Evolutionary conservation across 2,113 vertebrate genomes (phyloP).

Genomic region (Oryzias javanicus): DNA sequence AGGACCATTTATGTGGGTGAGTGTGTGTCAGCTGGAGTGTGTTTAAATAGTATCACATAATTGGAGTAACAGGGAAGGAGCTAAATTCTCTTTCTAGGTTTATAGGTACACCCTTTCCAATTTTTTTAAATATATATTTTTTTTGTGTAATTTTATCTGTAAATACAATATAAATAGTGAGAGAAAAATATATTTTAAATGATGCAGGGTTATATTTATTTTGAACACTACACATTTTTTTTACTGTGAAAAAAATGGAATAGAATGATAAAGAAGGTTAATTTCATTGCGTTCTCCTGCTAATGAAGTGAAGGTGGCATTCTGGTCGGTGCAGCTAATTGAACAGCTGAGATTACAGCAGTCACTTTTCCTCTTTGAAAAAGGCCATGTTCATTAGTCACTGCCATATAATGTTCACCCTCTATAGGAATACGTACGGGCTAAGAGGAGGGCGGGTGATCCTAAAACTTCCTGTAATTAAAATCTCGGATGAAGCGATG

Average conservation of each 20-base stretch:
- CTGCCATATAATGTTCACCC: slow-evolving; percentile 53
- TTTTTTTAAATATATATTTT: too few species aligned
- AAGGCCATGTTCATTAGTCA: slow-evolving; percentile 61
- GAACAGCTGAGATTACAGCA: slow-evolving; percentile 68
- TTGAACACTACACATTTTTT: not conserved
- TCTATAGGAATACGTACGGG: slow-evolving; percentile 53
- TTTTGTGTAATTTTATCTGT: too few species aligned
- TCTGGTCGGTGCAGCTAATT: slow-evolving; percentile 63
- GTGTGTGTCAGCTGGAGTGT: slow-evolving; percentile 47
- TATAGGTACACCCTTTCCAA: slow-evolving; percentile 6
- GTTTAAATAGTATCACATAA: slow-evolving; percentile 75
- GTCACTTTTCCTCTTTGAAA: slow-evolving; percentile 24
- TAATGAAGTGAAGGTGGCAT: slow-evolving; percentile 69
- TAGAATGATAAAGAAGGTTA: not conserved
- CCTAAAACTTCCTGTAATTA: slow-evolving; percentile 8
- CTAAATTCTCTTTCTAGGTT: slow-evolving; percentile 62
- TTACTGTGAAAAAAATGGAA: slow-evolving; percentile 2
- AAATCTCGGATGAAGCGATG: too few species aligned
- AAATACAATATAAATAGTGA: too few species aligned
- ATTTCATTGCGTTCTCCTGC: slow-evolving; percentile 38
- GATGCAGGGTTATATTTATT: slow-evolving; percentile 35
- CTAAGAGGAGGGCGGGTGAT: slow-evolving; percentile 34
- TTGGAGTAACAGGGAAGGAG: slow-evolving; percentile 64
- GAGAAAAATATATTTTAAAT: not conserved
- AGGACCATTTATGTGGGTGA: slow-evolving; percentile 44